Evolutionary conservation across 2,888 invertebrate genomes (phyloP).

Genomic region (Ophioninae sp.): DNA sequence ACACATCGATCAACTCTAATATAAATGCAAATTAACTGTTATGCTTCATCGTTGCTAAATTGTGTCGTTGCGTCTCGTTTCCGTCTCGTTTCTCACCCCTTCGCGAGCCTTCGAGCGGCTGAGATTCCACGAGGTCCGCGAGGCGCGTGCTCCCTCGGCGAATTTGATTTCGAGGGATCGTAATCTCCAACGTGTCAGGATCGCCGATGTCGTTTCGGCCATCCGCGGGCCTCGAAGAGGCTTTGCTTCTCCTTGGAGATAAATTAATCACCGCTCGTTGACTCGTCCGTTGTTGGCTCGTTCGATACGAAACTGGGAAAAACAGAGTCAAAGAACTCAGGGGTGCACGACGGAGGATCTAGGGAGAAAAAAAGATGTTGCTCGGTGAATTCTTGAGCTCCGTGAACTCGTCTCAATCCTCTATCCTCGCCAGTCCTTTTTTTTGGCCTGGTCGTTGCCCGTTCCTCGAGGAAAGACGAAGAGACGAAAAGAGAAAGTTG

Average conservation of each 20-base stretch:
- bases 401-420: too few relatives aligned
- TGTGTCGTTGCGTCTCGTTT: conserved; percentile 47
- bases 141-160: background rate
- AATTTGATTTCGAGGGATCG: background rate
- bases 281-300: too few relatives aligned
- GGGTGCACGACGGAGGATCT: too few relatives aligned
- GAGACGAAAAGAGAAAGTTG: too few relatives aligned
- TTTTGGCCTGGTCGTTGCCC: too few relatives aligned
- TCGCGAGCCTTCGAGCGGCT: background rate
- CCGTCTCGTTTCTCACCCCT: background rate
- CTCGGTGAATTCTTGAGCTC: too few relatives aligned
- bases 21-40: conserved; percentile 76
- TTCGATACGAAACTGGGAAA: too few relatives aligned
- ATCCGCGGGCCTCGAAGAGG: background rate
- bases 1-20: conserved; percentile 74
- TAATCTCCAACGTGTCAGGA: background rate
- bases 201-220: background rate
- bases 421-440: too few relatives aligned
- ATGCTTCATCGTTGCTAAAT: conserved; percentile 54
- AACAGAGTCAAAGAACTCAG: too few relatives aligned
- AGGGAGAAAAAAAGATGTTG: too few relatives aligned
- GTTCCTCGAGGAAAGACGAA: too few relatives aligned
- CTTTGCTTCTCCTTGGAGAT: background rate
- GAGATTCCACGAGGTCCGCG: background rate
- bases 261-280: too few relatives aligned